phyloP scores from a whole-genome alignment of 2,797 vertebrate species.

The Siniperca scherzeri region DNA sequence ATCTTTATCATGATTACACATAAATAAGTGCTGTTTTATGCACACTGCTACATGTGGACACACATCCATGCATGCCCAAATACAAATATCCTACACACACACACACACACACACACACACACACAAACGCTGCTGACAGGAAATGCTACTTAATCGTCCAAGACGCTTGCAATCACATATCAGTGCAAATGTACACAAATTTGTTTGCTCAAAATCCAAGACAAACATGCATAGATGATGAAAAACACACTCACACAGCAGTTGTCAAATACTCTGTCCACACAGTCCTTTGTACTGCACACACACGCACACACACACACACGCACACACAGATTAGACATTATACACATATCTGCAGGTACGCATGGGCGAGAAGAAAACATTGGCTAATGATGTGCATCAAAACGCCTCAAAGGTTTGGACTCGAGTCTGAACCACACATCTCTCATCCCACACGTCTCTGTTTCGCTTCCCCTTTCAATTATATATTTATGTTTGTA shows the following conservation, averaged over 20 bases:
- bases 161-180: slow-evolving; percentile 25
- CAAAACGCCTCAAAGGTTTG: slow-evolving; percentile 58
- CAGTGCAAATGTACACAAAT: slow-evolving; percentile 35
- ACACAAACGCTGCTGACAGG: not conserved
- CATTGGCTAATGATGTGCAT: slow-evolving; percentile 65
- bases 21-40: slow-evolving; percentile 42
- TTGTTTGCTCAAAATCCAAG: slow-evolving; percentile 48
- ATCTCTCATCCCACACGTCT: slow-evolving; percentile 52
- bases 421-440: slow-evolving; percentile 26
- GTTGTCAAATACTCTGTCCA: slow-evolving; percentile 38
- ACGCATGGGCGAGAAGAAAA: slow-evolving; percentile 9
- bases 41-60: not conserved
- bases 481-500: slow-evolving; percentile 73
- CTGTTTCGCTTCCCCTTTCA: slow-evolving; percentile 59
- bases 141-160: slow-evolving; percentile 37
- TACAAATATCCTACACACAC: slow-evolving; percentile 9
- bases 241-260: slow-evolving; percentile 35
- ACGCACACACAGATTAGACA: slow-evolving; percentile 31
- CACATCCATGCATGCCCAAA: slow-evolving; percentile 8
- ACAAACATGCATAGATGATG: slow-evolving; percentile 58
- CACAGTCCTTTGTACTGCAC: slow-evolving; percentile 34
- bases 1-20: slow-evolving; percentile 62
- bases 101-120: slow-evolving; percentile 21
- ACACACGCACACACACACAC: slow-evolving; percentile 14
- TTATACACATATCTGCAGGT: slow-evolving; percentile 27